phyloP scores from a whole-genome alignment of 2,113 vertebrate species.

The Mormyrus lacerda region DNA sequence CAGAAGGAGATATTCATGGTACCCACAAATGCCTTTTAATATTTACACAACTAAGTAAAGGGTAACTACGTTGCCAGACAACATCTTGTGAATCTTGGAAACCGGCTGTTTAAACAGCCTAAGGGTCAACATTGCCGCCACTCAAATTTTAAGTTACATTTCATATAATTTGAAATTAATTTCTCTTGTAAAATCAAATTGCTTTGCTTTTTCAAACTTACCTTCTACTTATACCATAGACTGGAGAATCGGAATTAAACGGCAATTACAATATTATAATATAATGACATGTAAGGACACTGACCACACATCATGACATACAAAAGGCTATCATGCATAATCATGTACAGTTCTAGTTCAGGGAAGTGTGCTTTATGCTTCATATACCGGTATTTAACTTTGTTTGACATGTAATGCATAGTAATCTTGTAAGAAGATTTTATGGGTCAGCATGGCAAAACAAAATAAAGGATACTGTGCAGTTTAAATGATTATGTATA shows the following conservation, averaged over 20 bases:
- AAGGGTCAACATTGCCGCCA: slow-evolving; percentile 40
- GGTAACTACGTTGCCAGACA: slow-evolving; percentile 60
- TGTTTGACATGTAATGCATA: background rate
- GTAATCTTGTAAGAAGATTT: background rate
- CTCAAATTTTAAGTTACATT: slow-evolving; percentile 17
- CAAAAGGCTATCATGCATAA: background rate
- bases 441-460: background rate
- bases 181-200: background rate
- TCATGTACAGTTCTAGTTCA: background rate
- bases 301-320: background rate
- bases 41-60: slow-evolving; percentile 39
- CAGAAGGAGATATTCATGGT: background rate
- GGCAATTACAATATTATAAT: background rate
- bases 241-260: background rate
- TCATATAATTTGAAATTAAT: slow-evolving; percentile 22
- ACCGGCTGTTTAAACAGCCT: slow-evolving; percentile 49
- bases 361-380: background rate
- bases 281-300: background rate
- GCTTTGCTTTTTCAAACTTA: background rate
- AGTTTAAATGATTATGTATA: background rate
- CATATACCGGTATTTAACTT: slow-evolving; percentile 8
- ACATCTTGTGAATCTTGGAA: slow-evolving; percentile 48
- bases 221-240: background rate
- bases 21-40: slow-evolving; percentile 25
- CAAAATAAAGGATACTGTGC: background rate